Percentiles rank a stretch among this genome's conserved stretches.
These are phyloP conservation scores for Orthosia cruda DNA, from an alignment of 2,888 invertebrate genomes.

Conservation along the genomic window DNA sequence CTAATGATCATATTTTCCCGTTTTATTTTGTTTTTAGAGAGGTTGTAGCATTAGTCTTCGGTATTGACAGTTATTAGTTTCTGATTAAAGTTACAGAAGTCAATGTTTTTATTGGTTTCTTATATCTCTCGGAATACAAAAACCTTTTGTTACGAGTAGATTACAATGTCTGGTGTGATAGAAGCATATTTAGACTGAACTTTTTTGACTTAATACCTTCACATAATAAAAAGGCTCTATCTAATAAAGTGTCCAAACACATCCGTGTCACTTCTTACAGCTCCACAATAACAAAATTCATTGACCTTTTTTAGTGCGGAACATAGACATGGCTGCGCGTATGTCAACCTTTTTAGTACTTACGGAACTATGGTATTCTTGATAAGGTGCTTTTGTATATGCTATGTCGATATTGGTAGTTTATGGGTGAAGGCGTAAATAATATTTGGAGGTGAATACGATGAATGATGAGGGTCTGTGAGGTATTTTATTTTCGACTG, in stretches of 20 bases:
- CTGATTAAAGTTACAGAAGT: not conserved
- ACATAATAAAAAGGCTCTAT: not conserved
- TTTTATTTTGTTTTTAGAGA: constrained; percentile 5
- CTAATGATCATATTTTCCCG: constrained; percentile 12
- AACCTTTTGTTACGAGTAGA: not conserved
- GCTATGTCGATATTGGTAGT: constrained; percentile 49
- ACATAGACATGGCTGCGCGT: constrained; percentile 39
- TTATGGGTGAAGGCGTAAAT: constrained; percentile 43
- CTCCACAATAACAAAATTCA: constrained; percentile 48
- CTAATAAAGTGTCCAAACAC: not conserved
- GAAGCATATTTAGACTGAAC: not conserved
- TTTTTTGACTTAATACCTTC: not conserved
- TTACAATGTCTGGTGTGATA: not conserved
- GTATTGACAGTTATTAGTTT: constrained; percentile 2
- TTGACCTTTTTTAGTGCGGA: constrained; percentile 49
- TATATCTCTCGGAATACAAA: not conserved
- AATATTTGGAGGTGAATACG: constrained; percentile 31
- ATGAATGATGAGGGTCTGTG: constrained; percentile 30
- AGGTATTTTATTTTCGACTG: not conserved
- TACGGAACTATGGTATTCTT: constrained; percentile 15
- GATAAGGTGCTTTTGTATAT: constrained; percentile 46
- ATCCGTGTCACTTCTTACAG: not conserved
- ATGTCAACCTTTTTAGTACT: constrained; percentile 57
- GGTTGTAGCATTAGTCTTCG: not conserved
- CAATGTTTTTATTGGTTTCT: not conserved